phyloP scores from a whole-genome alignment of 2,113 vertebrate genomes.

The Psephotus haematonotus region DNA sequence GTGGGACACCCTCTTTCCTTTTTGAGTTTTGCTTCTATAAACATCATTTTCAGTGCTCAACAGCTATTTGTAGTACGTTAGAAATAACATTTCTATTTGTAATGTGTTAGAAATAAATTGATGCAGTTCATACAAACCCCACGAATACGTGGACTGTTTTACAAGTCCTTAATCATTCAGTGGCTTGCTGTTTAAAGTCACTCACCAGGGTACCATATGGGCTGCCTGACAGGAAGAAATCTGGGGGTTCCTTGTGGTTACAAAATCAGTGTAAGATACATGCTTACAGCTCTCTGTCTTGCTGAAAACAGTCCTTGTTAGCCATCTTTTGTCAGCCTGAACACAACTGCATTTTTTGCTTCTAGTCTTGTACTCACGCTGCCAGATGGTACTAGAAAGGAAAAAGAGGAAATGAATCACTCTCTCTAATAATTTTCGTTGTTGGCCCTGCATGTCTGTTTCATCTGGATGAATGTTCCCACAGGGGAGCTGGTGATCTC shows the following conservation, averaged over 20 bases:
- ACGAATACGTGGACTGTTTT: not conserved
- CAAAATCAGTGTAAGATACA: not conserved
- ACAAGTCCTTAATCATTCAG: not conserved
- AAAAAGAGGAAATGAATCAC: conserved; percentile 29
- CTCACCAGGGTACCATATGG: not conserved
- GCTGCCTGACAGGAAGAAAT: not conserved
- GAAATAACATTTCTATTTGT: not conserved
- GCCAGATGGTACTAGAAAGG: conserved; percentile 19
- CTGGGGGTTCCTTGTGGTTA: not conserved
- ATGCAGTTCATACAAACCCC: not conserved
- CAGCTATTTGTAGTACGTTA: not conserved
- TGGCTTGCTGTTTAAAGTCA: not conserved
- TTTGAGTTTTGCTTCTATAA: not conserved
- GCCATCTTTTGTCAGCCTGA: not conserved
- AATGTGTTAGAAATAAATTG: not conserved
- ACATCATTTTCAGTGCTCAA: not conserved
- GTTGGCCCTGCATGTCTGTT: not conserved
- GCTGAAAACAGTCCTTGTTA: not conserved
- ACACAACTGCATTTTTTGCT: conserved; percentile 25
- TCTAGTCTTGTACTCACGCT: not conserved
- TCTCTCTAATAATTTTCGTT: conserved; percentile 34
- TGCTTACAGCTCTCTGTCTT: not conserved
- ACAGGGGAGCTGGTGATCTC: not conserved
- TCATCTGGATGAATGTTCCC: not conserved
- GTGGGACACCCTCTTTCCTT: not conserved